A percentile compares a stretch with the other conserved stretches of the same genome.
Conservation (phyloP, 2,113 vertebrate genomes). For the Pelodiscus sinensis region DNA sequence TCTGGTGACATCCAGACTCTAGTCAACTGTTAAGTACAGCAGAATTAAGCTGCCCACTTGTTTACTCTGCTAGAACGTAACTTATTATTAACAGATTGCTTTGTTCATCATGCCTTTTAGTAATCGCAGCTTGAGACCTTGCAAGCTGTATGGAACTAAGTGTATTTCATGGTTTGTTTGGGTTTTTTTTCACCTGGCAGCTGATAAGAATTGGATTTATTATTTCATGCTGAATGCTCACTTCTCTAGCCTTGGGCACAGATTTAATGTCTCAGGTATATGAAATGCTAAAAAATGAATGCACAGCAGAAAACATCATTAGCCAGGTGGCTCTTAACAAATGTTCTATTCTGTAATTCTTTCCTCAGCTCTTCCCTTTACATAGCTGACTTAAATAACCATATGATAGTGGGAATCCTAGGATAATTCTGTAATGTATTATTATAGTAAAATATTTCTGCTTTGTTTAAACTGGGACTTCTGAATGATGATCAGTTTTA, state of each 20-base stretch:
- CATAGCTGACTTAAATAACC: neutral
- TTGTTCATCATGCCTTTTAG: constrained; percentile 11
- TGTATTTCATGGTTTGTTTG: neutral
- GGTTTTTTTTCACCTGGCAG: neutral
- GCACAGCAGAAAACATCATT: constrained; percentile 16
- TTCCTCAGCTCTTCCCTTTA: neutral
- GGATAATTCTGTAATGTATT: neutral
- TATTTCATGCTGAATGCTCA: constrained; percentile 1
- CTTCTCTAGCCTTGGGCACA: neutral
- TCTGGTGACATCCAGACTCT: neutral
- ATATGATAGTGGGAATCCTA: neutral
- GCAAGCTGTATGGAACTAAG: neutral
- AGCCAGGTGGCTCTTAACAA: neutral
- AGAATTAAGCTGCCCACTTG: neutral
- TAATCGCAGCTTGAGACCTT: neutral
- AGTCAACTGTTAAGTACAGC: constrained; percentile 1
- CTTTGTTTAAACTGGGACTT: neutral
- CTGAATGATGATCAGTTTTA: neutral
- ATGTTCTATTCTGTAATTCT: neutral
- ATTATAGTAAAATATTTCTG: neutral
- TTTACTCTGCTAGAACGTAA: neutral
- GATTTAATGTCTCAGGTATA: constrained; percentile 4
- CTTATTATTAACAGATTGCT: neutral
- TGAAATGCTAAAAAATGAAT: constrained; percentile 2
- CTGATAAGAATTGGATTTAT: constrained; percentile 7